These are phyloP conservation scores for Rapana venosa DNA, from an alignment of 2,888 invertebrate genomes.

Conservation along the genomic window DNA sequence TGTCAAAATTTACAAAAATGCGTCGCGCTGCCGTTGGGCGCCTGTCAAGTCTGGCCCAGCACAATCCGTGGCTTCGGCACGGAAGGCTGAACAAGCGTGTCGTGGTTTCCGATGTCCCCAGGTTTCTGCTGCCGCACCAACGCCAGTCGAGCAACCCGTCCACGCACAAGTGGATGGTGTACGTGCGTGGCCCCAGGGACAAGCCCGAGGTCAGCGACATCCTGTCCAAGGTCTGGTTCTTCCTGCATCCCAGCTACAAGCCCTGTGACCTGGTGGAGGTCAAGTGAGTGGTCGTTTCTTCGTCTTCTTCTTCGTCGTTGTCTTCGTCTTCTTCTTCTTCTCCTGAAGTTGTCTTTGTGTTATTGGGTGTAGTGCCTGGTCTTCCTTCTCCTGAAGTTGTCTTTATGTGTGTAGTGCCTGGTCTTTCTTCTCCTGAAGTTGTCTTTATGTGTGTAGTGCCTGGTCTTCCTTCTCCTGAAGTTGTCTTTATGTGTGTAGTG, in stretches of 20 bases:
- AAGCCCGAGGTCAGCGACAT: constrained; percentile 83
- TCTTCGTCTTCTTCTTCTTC: too few relatives aligned
- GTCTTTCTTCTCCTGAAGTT: too few relatives aligned
- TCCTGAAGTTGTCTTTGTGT: too few relatives aligned
- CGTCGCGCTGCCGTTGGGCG: too few relatives aligned
- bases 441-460: too few relatives aligned
- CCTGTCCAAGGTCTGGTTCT: constrained; percentile 87
- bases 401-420: too few relatives aligned
- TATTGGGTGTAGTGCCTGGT: too few relatives aligned
- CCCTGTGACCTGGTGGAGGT: constrained; percentile 91
- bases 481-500: too few relatives aligned
- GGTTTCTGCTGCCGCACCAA: constrained; percentile 83
- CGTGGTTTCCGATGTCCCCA: constrained; percentile 43
- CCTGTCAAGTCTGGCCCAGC: not conserved
- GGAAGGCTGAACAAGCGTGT: not conserved
- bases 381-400: too few relatives aligned
- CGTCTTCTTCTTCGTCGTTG: constrained; percentile 53
- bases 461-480: too few relatives aligned
- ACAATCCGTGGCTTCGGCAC: not conserved
- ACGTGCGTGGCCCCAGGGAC: constrained; percentile 86
- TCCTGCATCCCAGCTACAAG: constrained; percentile 90
- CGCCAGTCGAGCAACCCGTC: constrained; percentile 83
- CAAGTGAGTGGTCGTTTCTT: constrained; percentile 80
- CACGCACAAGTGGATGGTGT: constrained; percentile 94
- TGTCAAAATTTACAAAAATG: too few relatives aligned